Percentiles rank a stretch among this genome's conserved stretches.
These are phyloP conservation scores for Frieseomelitta varia DNA, from an alignment of 1,140 invertebrate genomes.

Conservation along the genomic window DNA sequence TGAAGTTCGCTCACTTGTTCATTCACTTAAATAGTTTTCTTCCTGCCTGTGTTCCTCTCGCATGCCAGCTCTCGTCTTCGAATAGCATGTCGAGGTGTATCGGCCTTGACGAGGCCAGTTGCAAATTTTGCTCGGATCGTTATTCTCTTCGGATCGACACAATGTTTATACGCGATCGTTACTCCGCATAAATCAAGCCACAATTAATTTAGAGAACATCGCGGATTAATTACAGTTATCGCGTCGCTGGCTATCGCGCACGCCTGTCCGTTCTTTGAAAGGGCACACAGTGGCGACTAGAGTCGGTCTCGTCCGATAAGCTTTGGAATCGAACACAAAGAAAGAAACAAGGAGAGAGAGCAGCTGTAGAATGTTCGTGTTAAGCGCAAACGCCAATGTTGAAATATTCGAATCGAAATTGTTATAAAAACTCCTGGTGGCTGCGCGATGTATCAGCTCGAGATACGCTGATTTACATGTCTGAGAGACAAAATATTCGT, in stretches of 20 bases:
- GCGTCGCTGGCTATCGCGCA: conserved; percentile 49
- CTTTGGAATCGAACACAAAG: too few relatives aligned
- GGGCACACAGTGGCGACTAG: conserved; percentile 46
- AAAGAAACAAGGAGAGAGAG: too few relatives aligned
- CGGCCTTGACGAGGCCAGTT: too few relatives aligned
- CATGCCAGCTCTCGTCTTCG: background rate
- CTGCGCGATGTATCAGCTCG: background rate
- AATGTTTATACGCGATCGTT: too few relatives aligned
- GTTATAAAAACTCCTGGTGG: background rate
- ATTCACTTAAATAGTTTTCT: background rate
- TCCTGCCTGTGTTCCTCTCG: background rate
- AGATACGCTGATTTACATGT: too few relatives aligned
- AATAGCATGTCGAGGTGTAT: background rate
- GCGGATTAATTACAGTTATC: conserved; percentile 62
- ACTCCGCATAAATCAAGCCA: background rate
- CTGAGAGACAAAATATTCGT: too few relatives aligned
- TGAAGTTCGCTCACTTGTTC: conserved; percentile 39
- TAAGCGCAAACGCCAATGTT: background rate
- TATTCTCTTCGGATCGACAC: too few relatives aligned
- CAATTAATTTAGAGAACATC: conserved; percentile 38
- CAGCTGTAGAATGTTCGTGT: background rate
- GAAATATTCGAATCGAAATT: background rate
- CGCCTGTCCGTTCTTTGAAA: conserved; percentile 35
- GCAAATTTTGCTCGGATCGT: too few relatives aligned
- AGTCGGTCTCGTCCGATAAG: conserved; percentile 47